These are phyloP conservation scores for Ophion ventricosus DNA, from an alignment of 2,888 invertebrate genomes.

Conservation along the genomic window DNA sequence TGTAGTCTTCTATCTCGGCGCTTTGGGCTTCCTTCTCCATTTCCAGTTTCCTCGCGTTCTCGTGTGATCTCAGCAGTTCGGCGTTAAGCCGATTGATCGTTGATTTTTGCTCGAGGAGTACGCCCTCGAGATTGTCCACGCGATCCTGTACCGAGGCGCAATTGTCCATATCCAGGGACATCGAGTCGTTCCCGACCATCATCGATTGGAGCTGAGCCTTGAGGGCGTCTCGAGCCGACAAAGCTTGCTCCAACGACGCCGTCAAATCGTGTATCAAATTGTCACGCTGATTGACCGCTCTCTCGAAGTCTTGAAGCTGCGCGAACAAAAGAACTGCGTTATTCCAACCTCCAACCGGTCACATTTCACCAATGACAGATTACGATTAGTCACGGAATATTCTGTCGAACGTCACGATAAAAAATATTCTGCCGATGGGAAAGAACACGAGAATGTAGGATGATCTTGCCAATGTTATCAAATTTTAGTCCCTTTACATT, in stretches of 20 bases:
- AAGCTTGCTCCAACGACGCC: slow-evolving; percentile 88
- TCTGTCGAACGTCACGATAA: too few species aligned
- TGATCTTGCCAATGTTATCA: too few species aligned
- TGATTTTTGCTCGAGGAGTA: slow-evolving; percentile 71
- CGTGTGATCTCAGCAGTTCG: slow-evolving; percentile 72
- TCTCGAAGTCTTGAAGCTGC: slow-evolving; percentile 90
- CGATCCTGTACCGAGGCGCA: slow-evolving; percentile 50
- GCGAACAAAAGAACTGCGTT: slow-evolving; percentile 32
- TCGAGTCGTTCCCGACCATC: slow-evolving; percentile 84
- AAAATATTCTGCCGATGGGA: too few species aligned
- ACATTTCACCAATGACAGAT: too few species aligned
- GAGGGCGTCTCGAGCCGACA: slow-evolving; percentile 86
- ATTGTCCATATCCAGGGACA: slow-evolving; percentile 49
- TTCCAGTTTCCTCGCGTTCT: slow-evolving; percentile 82
- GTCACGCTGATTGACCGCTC: slow-evolving; percentile 88
- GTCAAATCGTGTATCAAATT: slow-evolving; percentile 89
- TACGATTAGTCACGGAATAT: too few species aligned
- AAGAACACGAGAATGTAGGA: too few species aligned
- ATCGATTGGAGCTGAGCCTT: slow-evolving; percentile 86
- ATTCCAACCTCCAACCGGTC: not conserved
- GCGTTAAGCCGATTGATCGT: slow-evolving; percentile 71
- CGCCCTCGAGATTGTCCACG: slow-evolving; percentile 77
- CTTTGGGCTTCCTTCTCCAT: slow-evolving; percentile 86
- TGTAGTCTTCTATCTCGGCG: slow-evolving; percentile 80
- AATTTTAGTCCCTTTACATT: too few species aligned